Conservation (phyloP, 2,888 invertebrate genomes). For the Himalopsyche japonica region DNA sequence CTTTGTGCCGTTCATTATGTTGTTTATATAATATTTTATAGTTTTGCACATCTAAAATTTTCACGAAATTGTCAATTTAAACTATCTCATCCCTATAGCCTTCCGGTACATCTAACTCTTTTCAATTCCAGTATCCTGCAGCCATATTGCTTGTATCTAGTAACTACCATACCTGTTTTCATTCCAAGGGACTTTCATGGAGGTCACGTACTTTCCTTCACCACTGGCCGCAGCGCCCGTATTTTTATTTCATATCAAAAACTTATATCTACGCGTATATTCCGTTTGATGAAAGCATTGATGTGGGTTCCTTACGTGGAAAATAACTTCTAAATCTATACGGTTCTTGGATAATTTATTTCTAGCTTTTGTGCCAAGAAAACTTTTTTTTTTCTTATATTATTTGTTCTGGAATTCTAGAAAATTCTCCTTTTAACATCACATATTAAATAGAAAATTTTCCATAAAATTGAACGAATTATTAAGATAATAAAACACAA, state of each 20-base stretch:
- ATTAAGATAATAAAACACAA: no score
- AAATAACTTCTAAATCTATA: background rate
- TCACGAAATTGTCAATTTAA: background rate
- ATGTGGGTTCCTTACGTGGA: background rate
- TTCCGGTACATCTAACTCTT: background rate
- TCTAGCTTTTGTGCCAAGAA: background rate
- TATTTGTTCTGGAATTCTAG: background rate
- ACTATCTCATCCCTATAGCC: background rate
- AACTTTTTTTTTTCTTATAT: background rate
- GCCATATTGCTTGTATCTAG: background rate
- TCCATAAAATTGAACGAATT: no score
- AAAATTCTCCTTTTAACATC: no score
- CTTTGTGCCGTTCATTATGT: no score
- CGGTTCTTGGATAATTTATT: background rate
- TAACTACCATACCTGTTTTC: background rate
- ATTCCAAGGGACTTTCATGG: conserved; percentile 11
- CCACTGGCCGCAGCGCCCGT: background rate
- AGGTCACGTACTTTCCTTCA: conserved; percentile 20
- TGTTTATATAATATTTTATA: no score
- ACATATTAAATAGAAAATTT: no score
- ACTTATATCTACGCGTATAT: background rate
- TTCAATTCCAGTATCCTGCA: background rate
- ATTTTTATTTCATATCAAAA: background rate
- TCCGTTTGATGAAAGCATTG: background rate
- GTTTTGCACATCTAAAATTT: background rate